Base-by-base conservation (phyloP, 2,797 vertebrate genomes). In the Sebastiscus tertius region DNA sequence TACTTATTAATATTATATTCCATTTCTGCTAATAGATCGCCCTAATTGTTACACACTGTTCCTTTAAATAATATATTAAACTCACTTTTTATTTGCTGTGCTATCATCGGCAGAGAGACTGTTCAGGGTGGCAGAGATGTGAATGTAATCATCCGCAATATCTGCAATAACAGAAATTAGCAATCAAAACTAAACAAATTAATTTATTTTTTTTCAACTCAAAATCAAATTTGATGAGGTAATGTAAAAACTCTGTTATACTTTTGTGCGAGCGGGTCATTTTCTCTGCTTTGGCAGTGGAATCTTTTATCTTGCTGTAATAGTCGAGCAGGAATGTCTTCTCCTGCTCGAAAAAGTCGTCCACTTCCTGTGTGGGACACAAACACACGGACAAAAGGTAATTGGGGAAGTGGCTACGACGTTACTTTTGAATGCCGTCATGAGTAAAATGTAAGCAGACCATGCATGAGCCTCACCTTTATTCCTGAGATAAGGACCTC, bases 321-420 rank as follows among this genome's bases (percentile, higher is more conserved):
- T 99, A 99, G 93, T 98, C 98, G 12, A 99, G 95, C 78, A 99
- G 96, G 87, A 99, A 99, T 31, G 94, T 98, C 94, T 99, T 99
- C 94, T 99, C 98, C 93, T 99, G 98, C 83, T 99, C 98, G 94
- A 99, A 99, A 93, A 99, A 99, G 52, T 99, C 98, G 95, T 99
- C 98, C 1, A 98, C 97, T 88, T 99, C 98, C 98, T 99, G 92
- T 73, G 92, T 33, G 8, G 60, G 34, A 54, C 65, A 81, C 16
- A 74, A 49, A 77, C 24, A 55, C 58, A n/a, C 26, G 66, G 9
- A 24, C 7, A 75, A 36, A 16, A 27, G 10, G 39, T 76, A n/a
- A 72, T 7, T 59, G 4, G 60, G 54, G 58, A 84, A 65, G 42
- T 24, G 3, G 11, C 24, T 26, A 29, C 5, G 27, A 58, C 9